Conservation (phyloP, 1,140 invertebrate species). For the Temnothorax nylanderi region DNA sequence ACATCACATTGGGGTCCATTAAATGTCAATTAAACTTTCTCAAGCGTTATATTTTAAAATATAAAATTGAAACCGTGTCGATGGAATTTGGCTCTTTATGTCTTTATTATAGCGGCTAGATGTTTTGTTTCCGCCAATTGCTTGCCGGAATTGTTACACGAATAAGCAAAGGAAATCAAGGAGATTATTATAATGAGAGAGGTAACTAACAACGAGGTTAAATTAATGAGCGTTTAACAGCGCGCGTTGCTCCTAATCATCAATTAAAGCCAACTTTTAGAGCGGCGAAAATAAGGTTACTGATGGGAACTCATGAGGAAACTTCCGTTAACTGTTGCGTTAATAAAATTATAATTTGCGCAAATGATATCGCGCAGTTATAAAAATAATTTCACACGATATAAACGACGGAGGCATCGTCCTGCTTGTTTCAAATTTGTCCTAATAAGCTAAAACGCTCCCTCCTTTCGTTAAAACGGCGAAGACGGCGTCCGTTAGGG, state of each 20-base stretch:
- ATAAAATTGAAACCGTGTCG: neutral
- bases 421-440: neutral
- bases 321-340: neutral
- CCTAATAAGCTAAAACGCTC: neutral
- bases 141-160: neutral
- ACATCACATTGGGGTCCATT: neutral
- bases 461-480: neutral
- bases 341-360: neutral
- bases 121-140: slow-evolving; percentile 3
- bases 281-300: neutral
- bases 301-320: neutral
- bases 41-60: neutral
- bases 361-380: neutral
- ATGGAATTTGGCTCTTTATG: neutral
- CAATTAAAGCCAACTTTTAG: slow-evolving; percentile 7
- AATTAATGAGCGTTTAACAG: slow-evolving; percentile 19
- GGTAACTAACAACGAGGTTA: neutral
- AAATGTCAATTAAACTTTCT: neutral
- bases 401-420: neutral
- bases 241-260: slow-evolving; percentile 1
- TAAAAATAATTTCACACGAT: neutral
- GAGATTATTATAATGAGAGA: neutral
- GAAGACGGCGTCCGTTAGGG: neutral
- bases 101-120: neutral
- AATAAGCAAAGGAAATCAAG: neutral